These are phyloP conservation scores for Augiades crinisus DNA, from an alignment of 2,888 invertebrate genomes.

Conservation along the genomic window DNA sequence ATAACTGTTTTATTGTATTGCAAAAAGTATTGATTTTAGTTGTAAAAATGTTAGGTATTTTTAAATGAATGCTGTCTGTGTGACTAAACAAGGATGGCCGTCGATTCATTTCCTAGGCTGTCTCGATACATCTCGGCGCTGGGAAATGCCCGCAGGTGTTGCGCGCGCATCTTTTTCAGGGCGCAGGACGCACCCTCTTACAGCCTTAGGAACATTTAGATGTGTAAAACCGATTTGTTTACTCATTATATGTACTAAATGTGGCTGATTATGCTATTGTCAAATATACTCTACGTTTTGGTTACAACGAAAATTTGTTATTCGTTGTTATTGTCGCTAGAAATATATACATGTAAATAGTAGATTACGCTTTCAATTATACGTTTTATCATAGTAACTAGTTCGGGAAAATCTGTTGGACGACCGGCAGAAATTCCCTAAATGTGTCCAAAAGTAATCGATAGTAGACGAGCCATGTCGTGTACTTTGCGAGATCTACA, in stretches of 20 bases:
- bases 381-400: background rate
- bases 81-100: constrained; percentile 12
- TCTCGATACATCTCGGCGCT: constrained; percentile 46
- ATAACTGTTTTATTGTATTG: no score
- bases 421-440: background rate
- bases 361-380: no score
- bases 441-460: background rate
- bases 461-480: constrained; percentile 43
- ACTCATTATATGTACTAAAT: no score
- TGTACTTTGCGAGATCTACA: constrained; percentile 45
- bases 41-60: no score
- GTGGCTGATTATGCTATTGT: no score
- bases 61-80: no score
- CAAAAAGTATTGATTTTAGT: no score
- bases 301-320: no score
- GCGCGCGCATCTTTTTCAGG: constrained; percentile 74
- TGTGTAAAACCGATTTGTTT: constrained; percentile 23
- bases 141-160: constrained; percentile 51
- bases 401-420: background rate
- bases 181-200: constrained; percentile 69
- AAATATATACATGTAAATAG: no score
- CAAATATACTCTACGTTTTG: no score
- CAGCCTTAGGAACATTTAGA: constrained; percentile 64
- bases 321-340: no score
- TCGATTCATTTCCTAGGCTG: constrained; percentile 17